Percentiles rank a stretch among this genome's conserved stretches.
Evolutionary conservation across 1,140 invertebrate species (phyloP).

Genomic region (Colletes gigas): DNA sequence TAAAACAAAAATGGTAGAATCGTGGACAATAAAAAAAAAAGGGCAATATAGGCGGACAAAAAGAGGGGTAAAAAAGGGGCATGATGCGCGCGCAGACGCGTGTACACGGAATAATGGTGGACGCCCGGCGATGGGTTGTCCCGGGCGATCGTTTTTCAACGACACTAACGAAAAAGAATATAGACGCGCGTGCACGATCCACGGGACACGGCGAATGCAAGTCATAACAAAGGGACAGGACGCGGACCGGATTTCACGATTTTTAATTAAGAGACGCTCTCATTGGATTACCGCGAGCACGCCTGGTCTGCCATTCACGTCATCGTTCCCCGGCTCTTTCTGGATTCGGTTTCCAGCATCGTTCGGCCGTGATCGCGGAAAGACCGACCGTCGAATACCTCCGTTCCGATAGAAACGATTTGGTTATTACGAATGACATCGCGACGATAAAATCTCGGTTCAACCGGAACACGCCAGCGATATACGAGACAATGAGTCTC

Average conservation of each 20-base stretch:
- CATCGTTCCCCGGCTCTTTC: slow-evolving; percentile 17
- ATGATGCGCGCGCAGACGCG: background rate
- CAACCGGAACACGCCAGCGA: too few species aligned
- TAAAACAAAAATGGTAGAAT: slow-evolving; percentile 3
- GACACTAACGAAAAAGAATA: slow-evolving; percentile 29
- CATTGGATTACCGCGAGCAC: slow-evolving; percentile 33
- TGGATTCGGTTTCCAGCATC: slow-evolving; percentile 7
- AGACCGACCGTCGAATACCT: slow-evolving; percentile 17
- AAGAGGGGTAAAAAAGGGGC: background rate
- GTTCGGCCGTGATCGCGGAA: slow-evolving; percentile 40
- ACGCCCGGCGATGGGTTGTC: slow-evolving; percentile 48
- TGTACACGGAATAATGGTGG: slow-evolving; percentile 37
- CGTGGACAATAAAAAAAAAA: slow-evolving; percentile 7
- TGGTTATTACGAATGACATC: slow-evolving; percentile 17
- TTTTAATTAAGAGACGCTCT: slow-evolving; percentile 51
- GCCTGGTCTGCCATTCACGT: slow-evolving; percentile 27
- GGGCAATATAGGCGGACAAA: background rate
- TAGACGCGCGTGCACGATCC: background rate
- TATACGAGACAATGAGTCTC: too few species aligned
- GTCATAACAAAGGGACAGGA: slow-evolving; percentile 32
- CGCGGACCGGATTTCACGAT: slow-evolving; percentile 28
- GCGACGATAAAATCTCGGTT: background rate
- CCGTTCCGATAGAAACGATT: background rate
- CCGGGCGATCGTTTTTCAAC: slow-evolving; percentile 45
- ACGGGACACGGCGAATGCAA: slow-evolving; percentile 22